Base-by-base conservation (phyloP, 2,888 invertebrate genomes). In the Crepidodera aurea region DNA sequence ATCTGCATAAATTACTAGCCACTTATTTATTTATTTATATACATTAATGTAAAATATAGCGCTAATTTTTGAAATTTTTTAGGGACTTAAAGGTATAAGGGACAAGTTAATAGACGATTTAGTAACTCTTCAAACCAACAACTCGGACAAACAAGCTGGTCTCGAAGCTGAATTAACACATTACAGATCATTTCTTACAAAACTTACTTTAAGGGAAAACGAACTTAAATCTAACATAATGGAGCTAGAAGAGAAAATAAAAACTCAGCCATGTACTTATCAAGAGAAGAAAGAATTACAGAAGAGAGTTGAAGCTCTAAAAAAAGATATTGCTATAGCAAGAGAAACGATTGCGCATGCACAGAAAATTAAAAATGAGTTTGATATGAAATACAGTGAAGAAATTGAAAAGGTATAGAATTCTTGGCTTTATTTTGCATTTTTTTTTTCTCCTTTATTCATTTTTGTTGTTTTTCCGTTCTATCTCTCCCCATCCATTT, bases 241-340 rank as follows among this genome's bases (percentile, higher is more conserved):
- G 6, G n/a, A 42, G 3, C 12, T 65, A 27, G 15, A 53, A 5
- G 56, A 50, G 15, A 46, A 32, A 1, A 44, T 60, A 19, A 56
- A 50, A 27, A 16, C 29, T 12, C 65, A 65, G 16, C 51, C 65
- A 13, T 65, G 62, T 29, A 62, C 59, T 0, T 59, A 60, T 37
- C 39, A 60, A 22, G 57, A 60, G 25, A 65, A 65, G 25, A n/a
- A 34, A 34, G 29, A 54, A 0, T 44, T 65, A 12, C 50, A 62
- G 15, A 16, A 22, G 4, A 50, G 46, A 18, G 62, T 56, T 6
- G 46, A 60, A 15, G 48, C 46, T 1, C 15, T 65, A 32, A 53
- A 60, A 18, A 40, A 51, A 0, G 59, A 65, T n/a, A 46, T 48
- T n/a, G 16, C 48, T 4, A 42, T 65, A 6, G 51, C 48, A n/a